A percentile compares a stretch with the other conserved stretches of the same genome.
Conservation (phyloP, 2,888 invertebrate species). For the Bellardia pandia region DNA sequence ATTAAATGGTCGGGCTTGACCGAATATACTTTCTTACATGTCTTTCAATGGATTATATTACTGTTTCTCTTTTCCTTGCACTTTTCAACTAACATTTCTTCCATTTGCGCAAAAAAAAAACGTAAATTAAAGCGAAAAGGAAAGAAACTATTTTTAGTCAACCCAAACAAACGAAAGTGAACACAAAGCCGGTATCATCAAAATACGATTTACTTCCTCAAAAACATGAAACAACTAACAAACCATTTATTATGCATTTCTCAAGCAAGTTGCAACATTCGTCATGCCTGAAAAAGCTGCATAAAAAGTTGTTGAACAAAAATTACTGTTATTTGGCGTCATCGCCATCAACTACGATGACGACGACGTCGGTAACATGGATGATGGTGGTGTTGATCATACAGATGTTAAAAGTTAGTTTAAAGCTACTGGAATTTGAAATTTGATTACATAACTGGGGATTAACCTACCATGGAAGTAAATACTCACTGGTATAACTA, state of each 20-base stretch:
- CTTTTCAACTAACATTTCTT: conserved; percentile 23
- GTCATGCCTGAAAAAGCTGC: conserved; percentile 65
- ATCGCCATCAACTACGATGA: conserved; percentile 29
- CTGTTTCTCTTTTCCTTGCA: neutral
- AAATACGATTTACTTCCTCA: conserved; percentile 67
- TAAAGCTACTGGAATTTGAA: conserved; percentile 66
- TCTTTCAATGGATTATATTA: too few species aligned
- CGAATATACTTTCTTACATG: too few species aligned
- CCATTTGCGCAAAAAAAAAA: neutral
- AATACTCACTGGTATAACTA: conserved; percentile 31
- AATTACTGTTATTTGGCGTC: conserved; percentile 29
- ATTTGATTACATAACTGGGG: conserved; percentile 72
- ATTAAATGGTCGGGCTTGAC: too few species aligned
- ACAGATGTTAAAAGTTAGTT: conserved; percentile 33
- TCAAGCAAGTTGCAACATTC: conserved; percentile 65
- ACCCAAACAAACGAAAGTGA: conserved; percentile 58
- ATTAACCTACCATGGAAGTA: conserved; percentile 68
- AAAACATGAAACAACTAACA: conserved; percentile 22
- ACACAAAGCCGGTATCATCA: conserved; percentile 24
- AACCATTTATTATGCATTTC: conserved; percentile 32
- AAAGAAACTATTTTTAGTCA: conserved; percentile 60
- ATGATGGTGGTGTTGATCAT: conserved; percentile 39
- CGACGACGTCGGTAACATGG: neutral
- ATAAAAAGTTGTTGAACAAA: conserved; percentile 27
- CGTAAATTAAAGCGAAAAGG: neutral